phyloP scores from a whole-genome alignment of 2,888 invertebrate species.

The Ectobius pallidus region DNA sequence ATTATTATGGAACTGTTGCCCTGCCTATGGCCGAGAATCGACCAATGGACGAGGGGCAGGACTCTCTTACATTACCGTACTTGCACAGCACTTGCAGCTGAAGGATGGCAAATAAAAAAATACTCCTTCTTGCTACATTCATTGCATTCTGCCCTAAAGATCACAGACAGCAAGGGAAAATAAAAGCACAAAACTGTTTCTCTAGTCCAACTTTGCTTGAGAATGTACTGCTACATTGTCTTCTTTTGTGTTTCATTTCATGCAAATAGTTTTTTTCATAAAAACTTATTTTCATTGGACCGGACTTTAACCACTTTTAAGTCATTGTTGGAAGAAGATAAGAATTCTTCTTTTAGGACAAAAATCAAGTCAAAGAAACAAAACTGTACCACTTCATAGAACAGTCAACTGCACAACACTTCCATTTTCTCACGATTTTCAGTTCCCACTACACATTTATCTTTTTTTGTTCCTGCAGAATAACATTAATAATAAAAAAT shows the following conservation, averaged over 20 bases:
- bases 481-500: slow-evolving; percentile 28
- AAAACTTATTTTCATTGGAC: slow-evolving; percentile 34
- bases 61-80: slow-evolving; percentile 10
- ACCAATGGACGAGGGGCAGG: slow-evolving; percentile 15
- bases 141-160: slow-evolving; percentile 38
- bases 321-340: slow-evolving; percentile 20
- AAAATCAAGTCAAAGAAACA: neutral
- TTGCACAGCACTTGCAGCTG: slow-evolving; percentile 9
- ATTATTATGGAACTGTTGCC: slow-evolving; percentile 30
- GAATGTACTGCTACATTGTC: slow-evolving; percentile 11
- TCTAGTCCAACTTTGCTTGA: slow-evolving; percentile 7
- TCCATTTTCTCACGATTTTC: slow-evolving; percentile 10
- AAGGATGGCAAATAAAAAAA: neutral
- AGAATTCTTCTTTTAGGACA: slow-evolving; percentile 6
- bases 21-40: neutral
- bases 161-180: slow-evolving; percentile 41
- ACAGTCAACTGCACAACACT: slow-evolving; percentile 13
- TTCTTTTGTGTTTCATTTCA: neutral
- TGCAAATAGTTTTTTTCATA: slow-evolving; percentile 5
- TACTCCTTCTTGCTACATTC: slow-evolving; percentile 19
- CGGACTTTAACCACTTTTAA: slow-evolving; percentile 30
- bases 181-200: slow-evolving; percentile 32
- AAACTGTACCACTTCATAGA: neutral
- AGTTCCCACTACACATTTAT: slow-evolving; percentile 14
- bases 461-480: slow-evolving; percentile 15